Evolutionary conservation across 2,888 invertebrate genomes (phyloP).

Genomic region (Netelia melanura): DNA sequence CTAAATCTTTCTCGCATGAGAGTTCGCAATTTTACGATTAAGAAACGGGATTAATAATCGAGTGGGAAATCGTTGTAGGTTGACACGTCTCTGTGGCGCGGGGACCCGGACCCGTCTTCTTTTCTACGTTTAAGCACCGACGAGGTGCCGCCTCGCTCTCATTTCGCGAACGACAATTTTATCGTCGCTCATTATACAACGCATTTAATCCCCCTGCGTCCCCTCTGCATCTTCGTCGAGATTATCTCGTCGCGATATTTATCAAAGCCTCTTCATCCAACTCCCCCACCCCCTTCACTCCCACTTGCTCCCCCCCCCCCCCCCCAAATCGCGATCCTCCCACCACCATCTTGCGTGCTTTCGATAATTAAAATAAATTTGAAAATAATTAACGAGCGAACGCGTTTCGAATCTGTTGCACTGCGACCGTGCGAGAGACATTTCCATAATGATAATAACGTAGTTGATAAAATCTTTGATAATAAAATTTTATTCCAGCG

Average conservation of each 20-base stretch:
- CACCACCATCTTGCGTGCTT: neutral
- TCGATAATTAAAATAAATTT: neutral
- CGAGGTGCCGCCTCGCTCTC: conserved; percentile 33
- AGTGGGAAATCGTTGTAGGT: conserved; percentile 49
- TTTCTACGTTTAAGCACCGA: neutral
- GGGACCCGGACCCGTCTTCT: conserved; percentile 12
- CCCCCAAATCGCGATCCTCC: too few species aligned
- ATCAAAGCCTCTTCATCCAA: neutral
- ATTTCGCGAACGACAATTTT: conserved; percentile 40
- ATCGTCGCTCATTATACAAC: conserved; percentile 39
- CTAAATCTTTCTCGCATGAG: neutral
- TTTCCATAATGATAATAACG: neutral
- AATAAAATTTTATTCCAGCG: conserved; percentile 41
- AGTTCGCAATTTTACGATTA: conserved; percentile 36
- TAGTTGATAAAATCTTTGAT: neutral
- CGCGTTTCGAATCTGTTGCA: neutral
- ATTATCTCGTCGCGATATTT: conserved; percentile 26
- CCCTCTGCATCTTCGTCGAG: neutral
- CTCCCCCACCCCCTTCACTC: neutral
- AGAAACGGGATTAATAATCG: conserved; percentile 50
- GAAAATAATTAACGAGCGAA: neutral
- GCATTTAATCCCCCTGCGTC: neutral
- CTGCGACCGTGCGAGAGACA: neutral
- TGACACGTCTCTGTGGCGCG: conserved; percentile 16
- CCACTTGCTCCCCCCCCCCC: neutral